phyloP scores from a whole-genome alignment of 2,113 vertebrate genomes.

The Lamprotornis superbus region DNA sequence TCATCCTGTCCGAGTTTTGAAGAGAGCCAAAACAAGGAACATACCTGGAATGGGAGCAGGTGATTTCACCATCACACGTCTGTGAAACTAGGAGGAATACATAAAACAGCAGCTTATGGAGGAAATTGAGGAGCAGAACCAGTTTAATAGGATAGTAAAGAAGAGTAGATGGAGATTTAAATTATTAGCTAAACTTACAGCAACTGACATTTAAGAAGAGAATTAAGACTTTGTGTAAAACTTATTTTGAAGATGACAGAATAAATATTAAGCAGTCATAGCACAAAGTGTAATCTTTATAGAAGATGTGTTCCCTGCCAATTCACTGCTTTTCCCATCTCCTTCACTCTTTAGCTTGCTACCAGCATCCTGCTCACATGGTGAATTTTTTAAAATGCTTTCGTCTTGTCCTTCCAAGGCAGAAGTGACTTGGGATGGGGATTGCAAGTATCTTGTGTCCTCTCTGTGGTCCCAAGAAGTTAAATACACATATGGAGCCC shows the following conservation, averaged over 20 bases:
- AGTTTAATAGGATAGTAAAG: background rate
- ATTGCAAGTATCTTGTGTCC: background rate
- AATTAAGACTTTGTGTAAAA: background rate
- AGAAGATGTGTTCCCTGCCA: background rate
- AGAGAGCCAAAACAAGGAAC: background rate
- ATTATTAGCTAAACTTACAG: background rate
- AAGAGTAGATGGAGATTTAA: background rate
- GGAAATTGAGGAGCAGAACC: background rate
- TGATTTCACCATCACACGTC: background rate
- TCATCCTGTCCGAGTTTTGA: background rate
- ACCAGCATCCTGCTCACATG: background rate
- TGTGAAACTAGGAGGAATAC: background rate
- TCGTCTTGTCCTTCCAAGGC: background rate
- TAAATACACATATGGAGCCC: background rate
- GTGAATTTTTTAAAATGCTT: background rate
- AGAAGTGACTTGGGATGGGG: background rate
- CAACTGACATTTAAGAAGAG: background rate
- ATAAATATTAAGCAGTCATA: background rate
- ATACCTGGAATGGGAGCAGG: background rate
- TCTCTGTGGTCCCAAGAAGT: background rate
- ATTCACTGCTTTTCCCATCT: background rate
- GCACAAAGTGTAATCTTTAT: background rate
- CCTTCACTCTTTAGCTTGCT: background rate
- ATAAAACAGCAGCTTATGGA: background rate
- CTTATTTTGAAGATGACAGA: background rate